Base-by-base conservation (phyloP, 2,113 vertebrate genomes). In the Hemiprocne comata region DNA sequence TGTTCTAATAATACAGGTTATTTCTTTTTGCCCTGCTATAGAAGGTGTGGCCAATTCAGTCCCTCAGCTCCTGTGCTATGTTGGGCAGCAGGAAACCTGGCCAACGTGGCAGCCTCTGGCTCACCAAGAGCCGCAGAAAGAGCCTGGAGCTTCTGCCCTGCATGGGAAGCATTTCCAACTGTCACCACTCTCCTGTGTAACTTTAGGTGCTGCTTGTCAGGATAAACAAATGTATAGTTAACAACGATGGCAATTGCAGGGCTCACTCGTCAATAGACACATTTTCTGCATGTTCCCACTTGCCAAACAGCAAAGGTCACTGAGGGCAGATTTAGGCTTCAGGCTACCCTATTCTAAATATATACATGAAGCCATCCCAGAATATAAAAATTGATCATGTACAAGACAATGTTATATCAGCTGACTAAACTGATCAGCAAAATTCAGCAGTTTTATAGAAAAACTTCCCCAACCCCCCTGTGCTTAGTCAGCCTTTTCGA, bases 401-500 rank as follows among this genome's bases (percentile, higher is more conserved):
- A 12, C 2, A 14, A 46, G 20, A 29, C 5, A 78, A 17, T 46
- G 46, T 70, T 83, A 29, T 51, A 57, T 58, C 20, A 33, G 53
- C 60, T 86, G 69, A 23, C 77, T 80, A 70, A 31, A 81, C 3
- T 7, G 7, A 72, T 60, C 8, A 82, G 40, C 51, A 83, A 88
- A 40, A 82, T 85, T 64, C 57, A 62, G 33, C 28, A 28, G 24
- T 36, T 75, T 54, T 94, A 38, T 57, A 67, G 28, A 60, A 70
- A 78, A 58, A 20, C 51, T 75, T 66, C 26, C 38, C 19, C 17
- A 93, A 88, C 58, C 25, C 40, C 82, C 25, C 13, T 25, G 38
- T 80, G 67, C 23, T 87, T 67, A 72, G 70, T 94, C 71, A 94
- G 81, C 66, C 26, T 57, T 89, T 96, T 57, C 58, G 40, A 55